Percentiles rank a stretch among this genome's conserved stretches.
phyloP scores from a whole-genome alignment of 2,797 vertebrate genomes.

The Molossus molossus region DNA sequence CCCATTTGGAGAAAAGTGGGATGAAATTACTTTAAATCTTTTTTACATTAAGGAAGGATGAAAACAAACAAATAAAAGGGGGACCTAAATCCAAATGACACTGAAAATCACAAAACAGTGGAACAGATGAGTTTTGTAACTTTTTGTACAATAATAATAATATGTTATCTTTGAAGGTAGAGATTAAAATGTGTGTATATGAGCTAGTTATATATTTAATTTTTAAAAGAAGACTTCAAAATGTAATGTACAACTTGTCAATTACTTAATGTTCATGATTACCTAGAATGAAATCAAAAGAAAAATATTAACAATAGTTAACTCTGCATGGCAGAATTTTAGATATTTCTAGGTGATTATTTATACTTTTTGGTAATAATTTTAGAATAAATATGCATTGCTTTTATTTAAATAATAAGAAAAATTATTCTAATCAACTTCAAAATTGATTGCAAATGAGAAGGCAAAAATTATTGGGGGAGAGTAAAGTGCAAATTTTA shows the following conservation, averaged over 20 bases:
- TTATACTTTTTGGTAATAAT: slow-evolving; percentile 23
- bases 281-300: slow-evolving; percentile 23
- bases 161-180: slow-evolving; percentile 41
- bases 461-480: background rate
- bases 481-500: slow-evolving; percentile 28
- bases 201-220: slow-evolving; percentile 3
- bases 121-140: slow-evolving; percentile 5
- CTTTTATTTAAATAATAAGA: slow-evolving; percentile 28
- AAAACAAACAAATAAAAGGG: slow-evolving; percentile 34
- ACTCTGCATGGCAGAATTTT: slow-evolving; percentile 23
- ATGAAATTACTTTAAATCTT: slow-evolving; percentile 49
- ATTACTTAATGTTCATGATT: slow-evolving; percentile 22
- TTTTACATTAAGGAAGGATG: background rate
- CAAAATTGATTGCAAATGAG: slow-evolving; percentile 22
- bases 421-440: slow-evolving; percentile 23
- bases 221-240: slow-evolving; percentile 63
- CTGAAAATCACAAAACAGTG: slow-evolving; percentile 34
- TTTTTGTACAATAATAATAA: slow-evolving; percentile 21
- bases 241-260: slow-evolving; percentile 4
- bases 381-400: slow-evolving; percentile 12
- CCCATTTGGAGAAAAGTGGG: background rate
- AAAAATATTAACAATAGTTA: slow-evolving; percentile 14
- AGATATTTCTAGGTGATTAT: slow-evolving; percentile 35
- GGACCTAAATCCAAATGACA: background rate
- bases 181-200: background rate